Percentiles rank a stretch among this genome's conserved stretches.
phyloP scores from a whole-genome alignment of 2,888 invertebrate genomes.

The Tipula confusa region DNA sequence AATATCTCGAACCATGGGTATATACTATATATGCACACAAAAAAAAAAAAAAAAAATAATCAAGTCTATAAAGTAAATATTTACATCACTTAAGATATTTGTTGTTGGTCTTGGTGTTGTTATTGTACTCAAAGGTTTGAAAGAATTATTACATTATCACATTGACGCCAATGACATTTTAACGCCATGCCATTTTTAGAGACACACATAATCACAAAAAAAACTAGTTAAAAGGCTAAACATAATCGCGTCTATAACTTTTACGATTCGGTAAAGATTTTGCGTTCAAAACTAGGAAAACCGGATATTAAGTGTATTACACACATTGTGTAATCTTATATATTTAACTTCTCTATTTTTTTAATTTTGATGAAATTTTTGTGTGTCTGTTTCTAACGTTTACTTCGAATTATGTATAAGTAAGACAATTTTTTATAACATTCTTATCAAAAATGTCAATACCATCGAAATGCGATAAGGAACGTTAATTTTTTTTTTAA shows the following conservation, averaged over 20 bases:
- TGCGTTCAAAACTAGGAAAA: neutral
- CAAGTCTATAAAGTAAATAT: neutral
- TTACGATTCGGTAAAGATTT: neutral
- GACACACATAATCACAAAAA: neutral
- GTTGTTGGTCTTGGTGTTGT: neutral
- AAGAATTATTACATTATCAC: conserved; percentile 12
- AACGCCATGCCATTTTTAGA: neutral
- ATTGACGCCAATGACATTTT: conserved; percentile 3
- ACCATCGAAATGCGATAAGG: neutral
- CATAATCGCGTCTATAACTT: neutral
- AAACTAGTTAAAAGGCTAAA: neutral
- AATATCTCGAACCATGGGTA: neutral
- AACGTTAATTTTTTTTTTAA: neutral
- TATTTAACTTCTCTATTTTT: neutral
- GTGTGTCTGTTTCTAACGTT: neutral
- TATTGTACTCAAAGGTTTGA: neutral
- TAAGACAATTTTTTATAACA: neutral
- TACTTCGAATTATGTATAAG: neutral
- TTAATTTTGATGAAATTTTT: neutral
- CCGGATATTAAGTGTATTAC: neutral
- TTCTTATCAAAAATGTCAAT: conserved; percentile 20
- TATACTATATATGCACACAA: neutral
- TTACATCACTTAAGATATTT: neutral
- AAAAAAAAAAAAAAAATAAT: too few species aligned
- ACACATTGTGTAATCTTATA: neutral